Conservation (phyloP, 2,797 vertebrate genomes). For the Enteromius anoplus region DNA sequence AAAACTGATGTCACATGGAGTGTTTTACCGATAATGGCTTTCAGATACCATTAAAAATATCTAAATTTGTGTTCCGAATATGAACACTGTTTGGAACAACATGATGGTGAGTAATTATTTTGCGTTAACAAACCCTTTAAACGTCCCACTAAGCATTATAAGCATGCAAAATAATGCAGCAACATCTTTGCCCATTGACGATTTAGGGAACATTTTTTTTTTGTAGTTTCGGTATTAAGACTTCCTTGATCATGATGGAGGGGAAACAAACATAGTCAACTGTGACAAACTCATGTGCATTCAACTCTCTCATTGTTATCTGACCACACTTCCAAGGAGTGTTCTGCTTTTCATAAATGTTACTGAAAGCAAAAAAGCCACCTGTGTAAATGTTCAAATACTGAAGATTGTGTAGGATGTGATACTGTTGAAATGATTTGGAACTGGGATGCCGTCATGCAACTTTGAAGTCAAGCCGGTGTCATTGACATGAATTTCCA, state of each 20-base stretch:
- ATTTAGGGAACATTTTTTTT: background rate
- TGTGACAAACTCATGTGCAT: background rate
- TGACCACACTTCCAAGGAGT: background rate
- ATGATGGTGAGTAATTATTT: no score
- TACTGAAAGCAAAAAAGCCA: conserved; percentile 13
- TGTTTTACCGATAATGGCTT: no score
- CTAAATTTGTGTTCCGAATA: no score
- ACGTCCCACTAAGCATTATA: background rate
- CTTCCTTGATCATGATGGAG: background rate
- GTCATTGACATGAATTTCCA: background rate
- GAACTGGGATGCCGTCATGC: background rate
- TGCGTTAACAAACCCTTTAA: background rate
- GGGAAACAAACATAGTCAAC: background rate
- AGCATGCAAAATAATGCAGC: background rate
- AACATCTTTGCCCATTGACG: background rate
- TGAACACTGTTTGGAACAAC: no score
- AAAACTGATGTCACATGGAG: no score
- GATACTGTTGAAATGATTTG: background rate
- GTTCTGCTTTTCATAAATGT: background rate
- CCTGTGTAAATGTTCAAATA: background rate
- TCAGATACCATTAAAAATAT: no score
- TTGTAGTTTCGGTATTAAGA: background rate
- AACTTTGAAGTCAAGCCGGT: background rate
- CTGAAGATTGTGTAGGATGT: background rate
- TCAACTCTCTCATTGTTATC: background rate